Base-by-base conservation (phyloP, 1,140 invertebrate species). In the Tribolium madens region DNA sequence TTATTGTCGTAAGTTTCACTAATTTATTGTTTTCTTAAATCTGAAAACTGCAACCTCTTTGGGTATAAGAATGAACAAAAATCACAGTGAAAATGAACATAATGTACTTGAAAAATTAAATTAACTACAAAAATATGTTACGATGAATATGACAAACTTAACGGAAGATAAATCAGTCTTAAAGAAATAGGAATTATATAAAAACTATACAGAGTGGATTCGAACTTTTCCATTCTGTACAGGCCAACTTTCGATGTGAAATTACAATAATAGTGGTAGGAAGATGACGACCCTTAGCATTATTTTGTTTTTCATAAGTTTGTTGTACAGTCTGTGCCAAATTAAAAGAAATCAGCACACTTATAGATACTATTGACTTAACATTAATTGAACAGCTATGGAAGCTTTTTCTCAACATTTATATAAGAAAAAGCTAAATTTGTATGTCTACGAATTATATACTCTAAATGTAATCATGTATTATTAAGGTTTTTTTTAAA, bases 1-100 rank as follows among this genome's bases (percentile, higher is more conserved):
- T 73, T 73, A 73, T 73, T 73, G 71, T 73, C 71, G 71, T 73
- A 36, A 36, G 71, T 73, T 73, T 73, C 71, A 73, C 71, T 73
- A 73, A 53, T 46, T 52, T 72, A 72, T 72, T 72, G 50, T 52
- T 72, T 64, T 64, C 57, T 36, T 33, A 21, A n/a, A 64, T 26
- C 13, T 33, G 57, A 64, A 64, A 64, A 64, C 57, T 64, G 21
- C 57, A 64, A 64, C 57, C 57, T 64, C 57, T 31, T 13, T 64
- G 53, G 53, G 53, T 60, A 60, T 17, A 52, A n/a, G 15, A 21
- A 64, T 57, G 4, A 21, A 18, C 9, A 21, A 42, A n/a, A 64
- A 36, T 64, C 21, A 64, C 17, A 60, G 18, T 31, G n/a, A 13
- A 60, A 26, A 21, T 60, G 3, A 21, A n/a, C 5, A 13, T 15